Evolutionary conservation across 2,113 vertebrate species (phyloP), one percentile per base, ranked within the genome.

Genomic region (Bagarius yarrelli): DNA sequence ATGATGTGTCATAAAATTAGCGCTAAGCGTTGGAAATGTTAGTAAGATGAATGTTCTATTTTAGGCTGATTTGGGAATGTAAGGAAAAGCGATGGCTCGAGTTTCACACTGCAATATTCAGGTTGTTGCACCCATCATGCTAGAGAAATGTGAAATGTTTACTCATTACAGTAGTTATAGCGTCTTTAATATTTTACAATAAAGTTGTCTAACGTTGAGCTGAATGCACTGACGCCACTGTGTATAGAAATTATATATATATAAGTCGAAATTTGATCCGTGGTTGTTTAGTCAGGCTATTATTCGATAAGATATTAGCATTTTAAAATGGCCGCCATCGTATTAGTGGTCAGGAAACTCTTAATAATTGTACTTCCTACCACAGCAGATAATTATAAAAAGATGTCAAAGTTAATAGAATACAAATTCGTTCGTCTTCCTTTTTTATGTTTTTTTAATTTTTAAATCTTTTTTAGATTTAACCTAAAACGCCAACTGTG

Each of bases 141-240:
- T 83, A 64, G 78, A 80, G 77, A 69, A 83, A 75, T 78, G 78
- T 81, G 81, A 83, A 83, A 52, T 69, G 78, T 85, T 83, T 85
- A 71, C 78, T 60, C 70, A 79, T 19, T 44, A 70, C 70, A 63
- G 32, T 61, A 81, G 76, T 64, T 21, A 61, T 72, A 71, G 77
- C 50, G 60, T 83, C 21, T 77, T 80, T 76, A 52, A 80, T 80
- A 71, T 77, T 77, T 83, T 56, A 73, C 67, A 5, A 66, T 34
- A 56, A 66, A 23, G 71, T 56, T 53, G 59, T 80, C 21, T 82
- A 74, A 56, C 27, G 78, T 85, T 83, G 74, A 81, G 77, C 73
- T 81, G 52, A 78, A 67, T 81, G 81, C 81, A 85, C 84, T 85
- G 84, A 83, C 81, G 74, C 74, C 78, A 83, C 84, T 81, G 81